phyloP scores from a whole-genome alignment of 1,140 invertebrate genomes.

The Cotesia typhae region DNA sequence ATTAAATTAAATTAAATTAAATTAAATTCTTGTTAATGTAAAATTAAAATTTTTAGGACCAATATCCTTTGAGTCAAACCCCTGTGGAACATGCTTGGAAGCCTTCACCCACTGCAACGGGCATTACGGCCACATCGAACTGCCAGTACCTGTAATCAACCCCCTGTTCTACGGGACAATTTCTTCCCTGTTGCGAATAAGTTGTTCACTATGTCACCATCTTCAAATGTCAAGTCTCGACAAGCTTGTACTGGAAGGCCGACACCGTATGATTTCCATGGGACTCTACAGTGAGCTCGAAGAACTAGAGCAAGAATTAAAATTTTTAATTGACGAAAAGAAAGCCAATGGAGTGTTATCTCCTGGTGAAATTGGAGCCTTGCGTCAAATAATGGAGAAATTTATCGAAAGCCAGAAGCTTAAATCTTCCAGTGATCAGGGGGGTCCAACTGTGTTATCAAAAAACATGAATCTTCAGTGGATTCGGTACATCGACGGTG shows the following conservation, averaged over 20 bases:
- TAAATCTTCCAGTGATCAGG: too few relatives aligned
- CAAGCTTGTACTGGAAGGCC: constrained; percentile 80
- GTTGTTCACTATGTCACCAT: constrained; percentile 76
- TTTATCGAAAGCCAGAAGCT: constrained; percentile 44
- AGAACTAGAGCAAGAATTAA: constrained; percentile 69
- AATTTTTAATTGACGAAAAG: constrained; percentile 11
- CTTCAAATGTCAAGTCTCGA: constrained; percentile 75
- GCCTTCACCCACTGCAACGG: constrained; percentile 81
- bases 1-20: too few relatives aligned
- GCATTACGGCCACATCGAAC: constrained; percentile 93
- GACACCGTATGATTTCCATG: constrained; percentile 72
- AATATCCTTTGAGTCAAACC: constrained; percentile 69
- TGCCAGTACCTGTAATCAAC: constrained; percentile 92
- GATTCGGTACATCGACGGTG: constrained; percentile 69
- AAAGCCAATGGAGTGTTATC: too few relatives aligned
- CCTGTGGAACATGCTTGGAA: constrained; percentile 85
- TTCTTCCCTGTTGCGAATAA: constrained; percentile 72
- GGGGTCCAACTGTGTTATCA: constrained; percentile 35
- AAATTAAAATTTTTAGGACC: constrained; percentile 67
- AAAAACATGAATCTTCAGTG: constrained; percentile 73
- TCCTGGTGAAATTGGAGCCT: constrained; percentile 33
- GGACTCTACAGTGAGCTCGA: constrained; percentile 79
- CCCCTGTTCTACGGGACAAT: constrained; percentile 86
- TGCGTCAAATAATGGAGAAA: constrained; percentile 48
- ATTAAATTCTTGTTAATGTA: neutral